Evolutionary conservation across 2,113 vertebrate species (phyloP).

Genomic region (Pachypanchax playfairii): DNA sequence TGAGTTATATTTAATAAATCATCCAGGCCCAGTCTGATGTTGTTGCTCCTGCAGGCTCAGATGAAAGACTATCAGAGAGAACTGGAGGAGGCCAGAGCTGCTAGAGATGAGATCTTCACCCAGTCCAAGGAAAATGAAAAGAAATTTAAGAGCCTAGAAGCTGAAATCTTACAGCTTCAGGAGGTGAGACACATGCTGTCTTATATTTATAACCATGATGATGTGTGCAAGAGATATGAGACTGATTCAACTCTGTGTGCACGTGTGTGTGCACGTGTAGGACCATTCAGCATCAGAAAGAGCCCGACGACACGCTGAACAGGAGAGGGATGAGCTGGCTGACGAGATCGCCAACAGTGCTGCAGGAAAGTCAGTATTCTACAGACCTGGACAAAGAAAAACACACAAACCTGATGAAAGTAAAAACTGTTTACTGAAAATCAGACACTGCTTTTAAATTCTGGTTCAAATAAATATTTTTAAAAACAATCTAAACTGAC

Average conservation of each 20-base stretch:
- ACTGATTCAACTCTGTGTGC: conserved; percentile 1
- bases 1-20: no score
- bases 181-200: conserved; percentile 74
- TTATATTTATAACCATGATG: background rate
- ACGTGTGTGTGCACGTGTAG: conserved; percentile 58
- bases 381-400: no score
- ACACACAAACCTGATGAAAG: no score
- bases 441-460: no score
- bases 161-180: conserved; percentile 94
- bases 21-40: no score
- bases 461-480: no score
- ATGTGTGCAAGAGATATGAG: background rate
- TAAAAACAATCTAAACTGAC: no score
- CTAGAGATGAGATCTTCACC: conserved; percentile 95
- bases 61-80: conserved; percentile 98
- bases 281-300: conserved; percentile 93
- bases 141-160: conserved; percentile 93
- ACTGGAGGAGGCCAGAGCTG: conserved; percentile 93
- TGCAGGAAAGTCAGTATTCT: conserved; percentile 93
- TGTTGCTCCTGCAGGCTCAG: conserved; percentile 82
- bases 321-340: conserved; percentile 92
- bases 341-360: conserved; percentile 97
- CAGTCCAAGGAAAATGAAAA: conserved; percentile 98
- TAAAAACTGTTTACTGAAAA: no score
- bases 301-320: conserved; percentile 91